These are phyloP conservation scores for Archilochus colubris DNA, from an alignment of 2,113 vertebrate species.

Conservation along the genomic window DNA sequence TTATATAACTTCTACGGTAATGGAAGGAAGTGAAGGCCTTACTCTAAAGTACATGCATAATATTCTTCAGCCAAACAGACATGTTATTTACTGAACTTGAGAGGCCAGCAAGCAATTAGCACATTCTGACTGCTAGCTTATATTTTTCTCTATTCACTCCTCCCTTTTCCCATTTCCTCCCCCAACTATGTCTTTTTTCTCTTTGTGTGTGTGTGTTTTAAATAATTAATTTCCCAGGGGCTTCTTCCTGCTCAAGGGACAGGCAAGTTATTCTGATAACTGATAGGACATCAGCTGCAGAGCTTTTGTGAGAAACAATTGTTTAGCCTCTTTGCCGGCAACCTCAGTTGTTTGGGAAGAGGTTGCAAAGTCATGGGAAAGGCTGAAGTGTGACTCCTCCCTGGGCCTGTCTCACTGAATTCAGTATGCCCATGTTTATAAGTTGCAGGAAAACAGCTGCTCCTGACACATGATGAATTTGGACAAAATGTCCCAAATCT, in stretches of 20 bases:
- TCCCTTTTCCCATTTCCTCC: neutral
- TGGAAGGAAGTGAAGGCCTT: neutral
- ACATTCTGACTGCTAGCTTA: neutral
- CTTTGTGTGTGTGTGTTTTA: neutral
- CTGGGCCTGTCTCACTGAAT: slow-evolving; percentile 75
- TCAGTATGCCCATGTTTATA: slow-evolving; percentile 78
- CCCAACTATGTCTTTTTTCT: neutral
- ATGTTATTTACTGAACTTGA: neutral
- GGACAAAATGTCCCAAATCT: slow-evolving; percentile 35
- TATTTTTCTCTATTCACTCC: neutral
- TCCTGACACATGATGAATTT: slow-evolving; percentile 55
- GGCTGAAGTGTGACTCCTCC: slow-evolving; percentile 72
- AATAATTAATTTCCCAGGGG: slow-evolving; percentile 37
- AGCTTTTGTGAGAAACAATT: slow-evolving; percentile 85
- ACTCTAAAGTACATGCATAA: neutral
- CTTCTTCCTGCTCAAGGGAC: slow-evolving; percentile 23
- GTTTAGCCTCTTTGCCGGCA: slow-evolving; percentile 76
- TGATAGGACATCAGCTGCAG: slow-evolving; percentile 72
- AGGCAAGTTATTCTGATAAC: slow-evolving; percentile 41
- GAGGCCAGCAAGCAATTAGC: neutral
- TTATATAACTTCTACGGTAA: neutral
- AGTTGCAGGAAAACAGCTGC: slow-evolving; percentile 61
- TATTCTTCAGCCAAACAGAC: neutral
- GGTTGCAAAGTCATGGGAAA: slow-evolving; percentile 92
- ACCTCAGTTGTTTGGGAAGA: slow-evolving; percentile 84